These are phyloP conservation scores for Hexactinellida sp. DNA, from an alignment of 37 sponge, comb jelly and placozoan genomes.

Conservation along the genomic window DNA sequence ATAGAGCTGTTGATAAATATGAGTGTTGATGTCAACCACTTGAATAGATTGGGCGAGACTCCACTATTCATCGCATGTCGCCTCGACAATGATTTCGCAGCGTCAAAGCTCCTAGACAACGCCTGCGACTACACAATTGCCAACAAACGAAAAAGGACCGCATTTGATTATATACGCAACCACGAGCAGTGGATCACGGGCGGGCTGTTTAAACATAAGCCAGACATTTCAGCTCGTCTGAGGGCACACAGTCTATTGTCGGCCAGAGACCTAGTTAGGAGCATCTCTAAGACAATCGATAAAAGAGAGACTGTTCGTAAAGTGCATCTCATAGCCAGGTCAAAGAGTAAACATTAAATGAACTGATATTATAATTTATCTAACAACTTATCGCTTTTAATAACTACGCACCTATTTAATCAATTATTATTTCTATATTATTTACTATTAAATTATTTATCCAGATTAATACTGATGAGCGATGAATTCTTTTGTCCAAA, in stretches of 20 bases:
- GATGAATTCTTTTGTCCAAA: no score
- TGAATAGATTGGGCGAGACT: conserved; percentile 28
- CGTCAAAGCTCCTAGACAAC: conserved; percentile 37
- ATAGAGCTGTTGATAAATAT: conserved; percentile 22
- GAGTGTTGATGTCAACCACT: conserved; percentile 39
- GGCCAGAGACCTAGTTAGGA: not conserved
- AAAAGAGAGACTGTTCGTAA: not conserved
- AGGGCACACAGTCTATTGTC: conserved; percentile 8
- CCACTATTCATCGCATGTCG: conserved; percentile 58
- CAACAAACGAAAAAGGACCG: conserved; percentile 24
- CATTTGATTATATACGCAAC: conserved; percentile 49
- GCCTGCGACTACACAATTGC: not conserved
- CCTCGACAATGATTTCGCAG: conserved; percentile 45
- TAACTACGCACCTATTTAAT: not conserved
- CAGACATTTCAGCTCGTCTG: not conserved
- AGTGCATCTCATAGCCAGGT: not conserved
- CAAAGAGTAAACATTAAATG: not conserved
- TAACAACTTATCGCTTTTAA: not conserved
- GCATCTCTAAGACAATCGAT: not conserved
- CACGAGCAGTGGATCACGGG: conserved; percentile 64
- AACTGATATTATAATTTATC: not conserved
- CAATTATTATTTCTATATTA: not conserved
- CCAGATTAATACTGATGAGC: no score
- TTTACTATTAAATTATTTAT: not conserved
- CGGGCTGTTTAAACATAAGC: conserved; percentile 36